Base-by-base conservation (phyloP, 2,113 vertebrate genomes). In the Bambusicola thoracicus region DNA sequence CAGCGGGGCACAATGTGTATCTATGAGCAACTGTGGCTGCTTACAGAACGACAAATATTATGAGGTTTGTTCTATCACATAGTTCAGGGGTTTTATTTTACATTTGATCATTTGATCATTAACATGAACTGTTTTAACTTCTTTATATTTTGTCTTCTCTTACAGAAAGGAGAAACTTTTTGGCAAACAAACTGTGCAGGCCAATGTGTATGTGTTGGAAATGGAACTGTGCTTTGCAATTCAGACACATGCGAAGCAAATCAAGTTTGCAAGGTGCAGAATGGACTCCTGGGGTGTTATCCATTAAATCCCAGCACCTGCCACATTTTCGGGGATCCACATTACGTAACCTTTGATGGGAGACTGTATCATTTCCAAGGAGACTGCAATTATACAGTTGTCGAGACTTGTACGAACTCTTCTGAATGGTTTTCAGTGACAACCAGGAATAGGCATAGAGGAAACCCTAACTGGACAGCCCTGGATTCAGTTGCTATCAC, bases 301-400 rank as follows among this genome's bases (percentile, higher is more conserved):
- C 87, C 68, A 12, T 85, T 97, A 77, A 97, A 92, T 51, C 95
- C 92, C 1, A 97, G 95, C 75, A 98, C 96, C 59, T 99, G 99
- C 88, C 97, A 96, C 17, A 89, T 97, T 85, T 98, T 98, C 9
- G 99, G 99, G 9, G 98, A 99, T 95, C 98, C 98, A 16, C 99
- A 99, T 94, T 99, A 98, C 51, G 90, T 98, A 81, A 99, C 98
- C 41, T 99, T 98, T 74, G 98, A 99, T 6, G 96, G 97, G 21
- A 97, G 89, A 81, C 96, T 97, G 22, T 98, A 98, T 66, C 95
- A 96, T 82, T 99, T 98, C 95, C 98, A 97, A 95, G 98, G 99
- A 14, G 97, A 96, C n/a, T 99, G 99, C 91, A 98, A 97, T 92
- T 99, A 99, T 79, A 98, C 98, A 8, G 96, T 98, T 63, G 95